Base-by-base conservation (phyloP, 2,113 vertebrate genomes). In the Cyrtonyx montezumae region DNA sequence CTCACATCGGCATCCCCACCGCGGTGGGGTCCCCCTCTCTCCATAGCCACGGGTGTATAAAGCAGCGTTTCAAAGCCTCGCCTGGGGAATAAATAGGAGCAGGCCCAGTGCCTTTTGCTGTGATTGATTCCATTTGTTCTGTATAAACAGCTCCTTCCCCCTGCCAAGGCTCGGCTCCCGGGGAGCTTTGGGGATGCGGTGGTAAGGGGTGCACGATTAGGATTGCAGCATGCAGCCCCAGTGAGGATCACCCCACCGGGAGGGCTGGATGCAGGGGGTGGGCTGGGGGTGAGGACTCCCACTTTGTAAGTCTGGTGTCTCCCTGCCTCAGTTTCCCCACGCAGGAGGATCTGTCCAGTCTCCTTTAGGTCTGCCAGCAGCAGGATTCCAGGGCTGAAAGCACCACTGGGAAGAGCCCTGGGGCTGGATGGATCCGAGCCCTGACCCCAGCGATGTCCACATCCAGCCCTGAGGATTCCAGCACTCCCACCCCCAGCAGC, bases 71-170 rank as follows among this genome's bases (percentile, higher is more conserved):
- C 28, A 70, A 84, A 88, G 42, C 55, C 94, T 93, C 28, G 46
- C 76, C 40, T 79, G 66, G 79, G 86, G 87, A 94, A 95, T 86
- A 95, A 96, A 95, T 88, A 96, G 92, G 88, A 96, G 19, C 80
- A 85, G 92, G 92, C 94, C 84, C 3, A 40, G 22, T 94, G 94
- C 92, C 82, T 93, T 94, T 95, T 95, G 96, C 95, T 96, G 90
- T 96, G 95, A 96, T 96, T 83, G 91, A 95, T 95, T 92, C 95
- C 91, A 90, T 94, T 96, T 95, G 93, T 82, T 91, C 91, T 78
- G 88, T 65, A 90, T 88, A 93, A 96, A 93, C 95, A 92, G 75
- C 65, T 93, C 53, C 74, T 94, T 91, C 65, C 42, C 74, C 26
- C 81, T 94, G 93, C 94, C 96, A 95, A 94, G 91, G 79, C 86